Evolutionary conservation across 2,113 vertebrate genomes (phyloP), one percentile per base, ranked within the genome.

Genomic region (Pollachius pollachius): DNA sequence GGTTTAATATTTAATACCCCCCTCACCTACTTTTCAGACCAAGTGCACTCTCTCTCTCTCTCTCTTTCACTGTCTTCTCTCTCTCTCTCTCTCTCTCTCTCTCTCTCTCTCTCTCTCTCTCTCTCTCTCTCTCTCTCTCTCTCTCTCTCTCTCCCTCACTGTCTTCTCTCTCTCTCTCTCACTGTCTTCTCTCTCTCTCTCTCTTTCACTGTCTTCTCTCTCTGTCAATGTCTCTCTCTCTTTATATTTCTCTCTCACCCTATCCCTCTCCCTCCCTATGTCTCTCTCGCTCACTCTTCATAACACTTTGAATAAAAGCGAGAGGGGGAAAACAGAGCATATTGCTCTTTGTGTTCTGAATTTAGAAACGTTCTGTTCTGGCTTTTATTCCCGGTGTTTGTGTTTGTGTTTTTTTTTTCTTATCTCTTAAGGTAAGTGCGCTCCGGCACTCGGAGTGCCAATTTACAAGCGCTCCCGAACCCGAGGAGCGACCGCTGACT

Each of bases 261-360:
- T 27, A 27, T 66, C 64, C 84, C 81, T 85, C 69, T 80, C 66
- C 84, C 77, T 66, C 64, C 11, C 37, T 41, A 41, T 41, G 37
- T n/a, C n/a, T 86, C 82, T 85, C 69, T 80, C 66, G 84, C 79
- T 66, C 64, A 18, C n/a, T n/a, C n/a, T n/a, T 84, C 81, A 84
- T 84, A 83, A 90, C 88, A 89, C 85, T 90, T 87, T 85, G 88
- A 87, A 85, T 85, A 88, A 86, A 88, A 90, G 84, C 85, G 86
- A 89, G 81, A 72, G n/a, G n/a, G n/a, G 78, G 83, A 71, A 84
- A 86, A 89, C 83, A 54, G 71, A 86, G 81, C 4, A 83, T 41
- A 87, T 87, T 75, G 85, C 88, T 90, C 88, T 90, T 90, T 90
- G 88, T 90, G 88, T 85, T 88, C 88, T 89, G 80, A 41, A 88